Base-by-base conservation (phyloP, 2,797 vertebrate species). In the Pangasius larnaudii region DNA sequence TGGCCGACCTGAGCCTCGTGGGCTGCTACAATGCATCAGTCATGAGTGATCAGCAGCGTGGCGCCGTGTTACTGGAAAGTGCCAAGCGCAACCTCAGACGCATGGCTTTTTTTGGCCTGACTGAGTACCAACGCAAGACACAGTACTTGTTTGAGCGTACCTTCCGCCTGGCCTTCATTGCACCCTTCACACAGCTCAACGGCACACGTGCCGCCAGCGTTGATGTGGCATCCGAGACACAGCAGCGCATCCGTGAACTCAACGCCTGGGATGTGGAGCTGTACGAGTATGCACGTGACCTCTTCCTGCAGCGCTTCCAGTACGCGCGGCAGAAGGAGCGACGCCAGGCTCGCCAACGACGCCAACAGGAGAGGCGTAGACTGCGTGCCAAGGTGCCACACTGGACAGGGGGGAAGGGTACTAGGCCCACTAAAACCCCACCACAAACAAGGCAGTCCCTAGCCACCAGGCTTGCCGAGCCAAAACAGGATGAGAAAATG, bases 21-120 rank as follows among this genome's bases (percentile, higher is more conserved):
- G 98, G 98, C 18, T 99, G 98, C 95, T 99, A 99, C 94, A 99
- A 99, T 71, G 95, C 97, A 88, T 98, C 98, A 0, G 96, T 97
- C 90, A 99, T 98, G 97, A 96, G 94, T 0, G 98, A 98, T 92
- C 97, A 96, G 56, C 96, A 98, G 88, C 97, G 98, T 13, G 98
- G 98, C 93, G 96, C 96, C 1, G 93, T 98, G 63, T 96, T 99
- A 42, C 94, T 99, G 30, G 97, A 99, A 93, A 99, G 98, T 4
- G 98, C 98, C 86, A 99, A 99, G 90, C 96, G 97, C 69, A 99
- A 99, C 95, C 95, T 99, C 84, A 96, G 97, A 13, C 95, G 96
- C 27, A 99, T 99, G 98, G 98, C 98, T 5, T 99, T 99, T 94
- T 99, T 97, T 0, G 98, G 98, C 86, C 96, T 99, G 81, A 99